Evolutionary conservation across 1,140 invertebrate species (phyloP).

Genomic region (Phthorimaea operculella): DNA sequence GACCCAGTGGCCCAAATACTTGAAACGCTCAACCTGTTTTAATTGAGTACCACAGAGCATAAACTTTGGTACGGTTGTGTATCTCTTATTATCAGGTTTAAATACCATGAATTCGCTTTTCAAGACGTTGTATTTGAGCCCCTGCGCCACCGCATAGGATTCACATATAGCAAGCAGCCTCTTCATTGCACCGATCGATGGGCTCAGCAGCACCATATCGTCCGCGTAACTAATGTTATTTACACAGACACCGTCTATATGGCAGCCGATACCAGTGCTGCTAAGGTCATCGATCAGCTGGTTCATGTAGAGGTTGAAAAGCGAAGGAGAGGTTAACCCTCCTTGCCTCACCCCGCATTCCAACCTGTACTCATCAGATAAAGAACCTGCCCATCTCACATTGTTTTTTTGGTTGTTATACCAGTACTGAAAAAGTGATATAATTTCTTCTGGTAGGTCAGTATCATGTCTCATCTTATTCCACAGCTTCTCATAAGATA

Average conservation of each 20-base stretch:
- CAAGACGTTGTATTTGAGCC: conserved; percentile 8
- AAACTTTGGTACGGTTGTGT: background rate
- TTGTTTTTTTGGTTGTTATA: conserved; percentile 8
- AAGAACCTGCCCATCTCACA: conserved; percentile 5
- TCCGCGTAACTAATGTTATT: conserved; percentile 6
- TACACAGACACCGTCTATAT: conserved; percentile 3
- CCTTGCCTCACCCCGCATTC: conserved; percentile 12
- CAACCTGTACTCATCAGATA: conserved; percentile 5
- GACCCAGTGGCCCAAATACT: conserved; percentile 12
- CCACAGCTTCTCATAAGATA: conserved; percentile 7
- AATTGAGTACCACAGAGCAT: conserved; percentile 1
- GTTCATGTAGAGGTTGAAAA: conserved; percentile 4
- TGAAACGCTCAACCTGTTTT: conserved; percentile 2
- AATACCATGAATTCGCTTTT: conserved; percentile 10
- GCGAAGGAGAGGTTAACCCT: conserved; percentile 1
- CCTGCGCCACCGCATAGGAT: conserved; percentile 7
- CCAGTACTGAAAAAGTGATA: conserved; percentile 6
- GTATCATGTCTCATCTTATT: conserved; percentile 2
- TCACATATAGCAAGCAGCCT: background rate
- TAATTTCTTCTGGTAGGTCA: background rate
- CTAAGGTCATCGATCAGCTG: conserved; percentile 1
- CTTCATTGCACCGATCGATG: background rate
- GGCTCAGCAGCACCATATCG: conserved; percentile 8
- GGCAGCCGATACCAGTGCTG: background rate
- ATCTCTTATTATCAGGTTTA: conserved; percentile 4